These are phyloP conservation scores for Trichonephila clavipes DNA, from an alignment of 1,140 invertebrate species.

Conservation along the genomic window DNA sequence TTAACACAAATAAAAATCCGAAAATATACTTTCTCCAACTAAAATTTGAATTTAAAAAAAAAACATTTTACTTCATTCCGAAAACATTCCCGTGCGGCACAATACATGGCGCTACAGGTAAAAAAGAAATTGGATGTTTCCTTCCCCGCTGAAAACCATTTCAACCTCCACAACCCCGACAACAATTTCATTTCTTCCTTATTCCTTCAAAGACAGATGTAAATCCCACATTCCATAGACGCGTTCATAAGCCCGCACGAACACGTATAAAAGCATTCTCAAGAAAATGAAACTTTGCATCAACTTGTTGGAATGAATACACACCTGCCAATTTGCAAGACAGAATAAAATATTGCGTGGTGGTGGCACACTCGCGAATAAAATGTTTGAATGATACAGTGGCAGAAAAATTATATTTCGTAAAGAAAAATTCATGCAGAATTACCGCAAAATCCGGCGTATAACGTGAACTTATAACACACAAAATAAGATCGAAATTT, in stretches of 20 bases:
- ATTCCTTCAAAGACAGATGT: slow-evolving; percentile 17
- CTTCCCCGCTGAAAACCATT: background rate
- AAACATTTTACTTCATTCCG: background rate
- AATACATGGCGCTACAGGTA: slow-evolving; percentile 58
- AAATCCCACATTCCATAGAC: slow-evolving; percentile 30
- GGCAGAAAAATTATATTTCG: too few relatives aligned
- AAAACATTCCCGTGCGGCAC: background rate
- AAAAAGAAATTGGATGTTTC: slow-evolving; percentile 59
- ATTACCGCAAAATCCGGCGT: too few relatives aligned
- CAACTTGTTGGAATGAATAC: background rate
- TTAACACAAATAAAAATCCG: too few relatives aligned
- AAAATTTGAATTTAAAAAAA: background rate
- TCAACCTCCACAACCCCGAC: background rate
- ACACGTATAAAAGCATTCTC: background rate
- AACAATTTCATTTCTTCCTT: slow-evolving; percentile 38
- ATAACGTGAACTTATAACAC: too few relatives aligned
- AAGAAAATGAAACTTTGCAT: slow-evolving; percentile 19
- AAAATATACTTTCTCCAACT: too few relatives aligned
- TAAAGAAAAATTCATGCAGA: too few relatives aligned
- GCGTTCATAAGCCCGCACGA: background rate
- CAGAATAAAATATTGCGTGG: too few relatives aligned
- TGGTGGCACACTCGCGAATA: too few relatives aligned
- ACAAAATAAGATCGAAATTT: too few relatives aligned
- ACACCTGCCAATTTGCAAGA: background rate
- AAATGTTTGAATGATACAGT: too few relatives aligned